Evolutionary conservation across 2,113 vertebrate genomes (phyloP).

Genomic region (Lagopus leucura): DNA sequence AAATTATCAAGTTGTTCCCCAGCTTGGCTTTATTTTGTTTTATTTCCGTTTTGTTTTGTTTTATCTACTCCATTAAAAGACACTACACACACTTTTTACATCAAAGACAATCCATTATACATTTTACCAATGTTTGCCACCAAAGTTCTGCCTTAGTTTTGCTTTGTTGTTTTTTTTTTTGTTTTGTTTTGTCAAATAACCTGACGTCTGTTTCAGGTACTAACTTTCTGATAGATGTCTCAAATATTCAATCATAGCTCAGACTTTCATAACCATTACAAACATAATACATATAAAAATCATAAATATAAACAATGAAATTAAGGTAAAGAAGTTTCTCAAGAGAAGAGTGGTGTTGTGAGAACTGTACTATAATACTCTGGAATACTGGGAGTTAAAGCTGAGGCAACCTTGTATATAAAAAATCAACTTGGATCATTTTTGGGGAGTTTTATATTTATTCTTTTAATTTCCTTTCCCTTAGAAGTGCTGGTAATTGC

Average conservation of each 20-base stretch:
- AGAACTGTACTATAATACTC: neutral
- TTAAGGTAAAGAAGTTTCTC: neutral
- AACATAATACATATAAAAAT: neutral
- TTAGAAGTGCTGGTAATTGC: slow-evolving; percentile 43
- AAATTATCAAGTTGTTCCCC: neutral
- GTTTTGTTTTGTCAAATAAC: neutral
- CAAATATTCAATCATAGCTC: neutral
- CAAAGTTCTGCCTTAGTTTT: neutral
- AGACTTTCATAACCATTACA: neutral
- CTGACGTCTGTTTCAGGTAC: neutral
- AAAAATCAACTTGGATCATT: neutral
- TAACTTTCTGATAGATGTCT: neutral
- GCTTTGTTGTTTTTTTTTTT: too few relatives aligned
- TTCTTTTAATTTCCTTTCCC: slow-evolving; percentile 45
- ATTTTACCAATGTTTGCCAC: neutral
- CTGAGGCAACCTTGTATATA: neutral
- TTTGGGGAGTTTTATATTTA: slow-evolving; percentile 17
- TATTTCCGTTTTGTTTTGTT: neutral
- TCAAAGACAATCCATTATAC: neutral
- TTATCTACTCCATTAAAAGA: neutral
- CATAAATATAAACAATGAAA: neutral
- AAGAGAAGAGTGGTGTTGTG: neutral
- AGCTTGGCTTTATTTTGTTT: neutral
- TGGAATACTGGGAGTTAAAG: neutral
- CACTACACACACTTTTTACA: neutral